These are phyloP conservation scores for Argyra leucocephala DNA, from an alignment of 2,888 invertebrate species.

Conservation along the genomic window DNA sequence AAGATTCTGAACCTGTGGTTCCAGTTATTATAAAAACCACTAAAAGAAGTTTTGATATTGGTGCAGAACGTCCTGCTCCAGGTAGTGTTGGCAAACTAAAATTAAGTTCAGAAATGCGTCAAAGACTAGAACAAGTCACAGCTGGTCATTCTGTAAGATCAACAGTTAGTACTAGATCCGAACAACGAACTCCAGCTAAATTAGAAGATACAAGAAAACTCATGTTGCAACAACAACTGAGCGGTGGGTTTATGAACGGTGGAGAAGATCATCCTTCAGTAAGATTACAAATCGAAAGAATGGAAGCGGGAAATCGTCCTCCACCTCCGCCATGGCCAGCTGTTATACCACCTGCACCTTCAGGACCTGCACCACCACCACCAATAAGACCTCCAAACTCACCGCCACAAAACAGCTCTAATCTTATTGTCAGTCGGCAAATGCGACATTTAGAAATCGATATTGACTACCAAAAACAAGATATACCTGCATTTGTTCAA, in stretches of 20 bases:
- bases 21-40: constrained; percentile 29
- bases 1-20: constrained; percentile 31
- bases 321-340: constrained; percentile 58
- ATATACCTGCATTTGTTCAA: constrained; percentile 52
- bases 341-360: constrained; percentile 54
- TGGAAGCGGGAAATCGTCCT: constrained; percentile 49
- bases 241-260: constrained; percentile 44
- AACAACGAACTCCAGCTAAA: constrained; percentile 66
- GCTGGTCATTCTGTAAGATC: constrained; percentile 78
- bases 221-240: constrained; percentile 75
- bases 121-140: constrained; percentile 77
- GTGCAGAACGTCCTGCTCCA: constrained; percentile 70
- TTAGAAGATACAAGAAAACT: constrained; percentile 76
- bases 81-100: constrained; percentile 85
- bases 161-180: constrained; percentile 60
- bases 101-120: constrained; percentile 84
- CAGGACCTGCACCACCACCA: constrained; percentile 51
- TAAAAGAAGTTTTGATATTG: constrained; percentile 64
- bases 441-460: constrained; percentile 27
- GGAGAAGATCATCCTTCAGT: constrained; percentile 35
- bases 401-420: constrained; percentile 58
- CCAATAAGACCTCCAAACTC: constrained; percentile 48
- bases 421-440: constrained; percentile 45
- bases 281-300: constrained; percentile 50
- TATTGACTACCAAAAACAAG: constrained; percentile 40